A percentile compares a stretch with the other conserved stretches of the same genome.
Conservation (phyloP, 2,888 invertebrate species). For the Psylliodes chrysocephalus region DNA sequence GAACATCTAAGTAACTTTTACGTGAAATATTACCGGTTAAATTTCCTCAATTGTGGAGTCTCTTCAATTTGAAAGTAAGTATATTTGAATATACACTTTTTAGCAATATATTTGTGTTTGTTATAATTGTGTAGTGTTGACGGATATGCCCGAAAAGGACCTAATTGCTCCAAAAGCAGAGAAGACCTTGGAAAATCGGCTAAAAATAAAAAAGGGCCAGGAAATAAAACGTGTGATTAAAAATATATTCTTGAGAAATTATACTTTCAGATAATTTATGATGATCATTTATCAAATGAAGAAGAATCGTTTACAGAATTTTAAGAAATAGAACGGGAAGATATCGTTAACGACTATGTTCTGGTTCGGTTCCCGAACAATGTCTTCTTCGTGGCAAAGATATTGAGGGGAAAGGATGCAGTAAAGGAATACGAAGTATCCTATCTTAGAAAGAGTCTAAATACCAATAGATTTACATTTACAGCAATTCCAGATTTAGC, state of each 20-base stretch:
- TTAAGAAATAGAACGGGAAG: too few species aligned
- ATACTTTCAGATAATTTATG: neutral
- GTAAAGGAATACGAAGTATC: constrained; percentile 17
- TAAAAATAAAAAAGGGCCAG: too few species aligned
- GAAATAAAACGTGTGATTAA: too few species aligned
- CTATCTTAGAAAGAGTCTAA: constrained; percentile 9
- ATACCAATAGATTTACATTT: constrained; percentile 13
- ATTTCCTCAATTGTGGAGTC: too few species aligned
- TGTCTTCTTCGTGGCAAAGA: too few species aligned
- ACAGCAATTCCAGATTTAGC: constrained; percentile 6
- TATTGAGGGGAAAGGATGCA: constrained; percentile 9
- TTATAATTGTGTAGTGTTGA: too few species aligned
- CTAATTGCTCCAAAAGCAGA: constrained; percentile 8
- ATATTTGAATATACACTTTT: too few species aligned
- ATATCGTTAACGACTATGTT: constrained; percentile 17
- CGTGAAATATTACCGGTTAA: too few species aligned
- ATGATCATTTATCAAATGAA: constrained; percentile 9
- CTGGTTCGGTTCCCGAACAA: constrained; percentile 13
- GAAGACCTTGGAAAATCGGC: neutral
- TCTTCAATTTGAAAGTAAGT: too few species aligned
- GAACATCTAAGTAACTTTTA: too few species aligned
- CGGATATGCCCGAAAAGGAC: neutral
- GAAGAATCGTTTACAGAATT: constrained; percentile 27
- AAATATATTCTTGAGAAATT: too few species aligned
- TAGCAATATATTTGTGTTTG: too few species aligned